Conservation (phyloP, 2,888 invertebrate genomes). For the Orthosia gothica region DNA sequence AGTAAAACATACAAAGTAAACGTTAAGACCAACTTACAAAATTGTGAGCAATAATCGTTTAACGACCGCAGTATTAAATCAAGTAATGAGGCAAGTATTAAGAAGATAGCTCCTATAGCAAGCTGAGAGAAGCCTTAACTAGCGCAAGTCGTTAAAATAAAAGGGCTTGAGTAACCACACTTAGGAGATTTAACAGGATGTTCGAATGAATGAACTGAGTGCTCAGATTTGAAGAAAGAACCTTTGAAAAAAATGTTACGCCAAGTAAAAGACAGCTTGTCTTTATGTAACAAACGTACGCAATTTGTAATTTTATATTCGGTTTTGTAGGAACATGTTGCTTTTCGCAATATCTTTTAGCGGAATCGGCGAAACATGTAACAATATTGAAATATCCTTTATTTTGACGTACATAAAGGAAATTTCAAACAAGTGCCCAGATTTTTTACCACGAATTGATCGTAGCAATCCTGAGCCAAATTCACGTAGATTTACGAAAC, state of each 20-base stretch:
- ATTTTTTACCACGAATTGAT: constrained; percentile 35
- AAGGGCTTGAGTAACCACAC: constrained; percentile 40
- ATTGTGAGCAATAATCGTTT: constrained; percentile 25
- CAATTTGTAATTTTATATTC: constrained; percentile 22
- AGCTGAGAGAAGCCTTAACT: constrained; percentile 26
- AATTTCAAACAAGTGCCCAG: constrained; percentile 30
- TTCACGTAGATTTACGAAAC: constrained; percentile 25
- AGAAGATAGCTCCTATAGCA: constrained; percentile 16
- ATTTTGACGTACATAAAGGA: constrained; percentile 28
- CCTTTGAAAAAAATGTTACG: neutral
- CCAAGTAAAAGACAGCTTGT: neutral
- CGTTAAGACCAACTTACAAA: constrained; percentile 17
- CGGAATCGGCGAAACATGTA: neutral
- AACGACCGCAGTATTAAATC: constrained; percentile 19
- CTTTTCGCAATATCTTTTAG: constrained; percentile 11
- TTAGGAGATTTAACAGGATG: neutral
- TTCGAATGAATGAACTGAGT: neutral
- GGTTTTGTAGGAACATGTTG: constrained; percentile 10
- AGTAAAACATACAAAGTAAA: constrained; percentile 44
- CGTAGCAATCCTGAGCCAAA: constrained; percentile 40
- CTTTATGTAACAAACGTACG: neutral
- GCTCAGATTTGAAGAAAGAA: neutral
- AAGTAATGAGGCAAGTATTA: constrained; percentile 43
- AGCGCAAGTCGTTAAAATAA: constrained; percentile 32
- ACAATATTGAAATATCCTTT: constrained; percentile 37